Percentiles rank a stretch among this genome's conserved stretches.
These are phyloP conservation scores for Orchestia grillus DNA, from an alignment of 1,140 invertebrate species.

Conservation along the genomic window DNA sequence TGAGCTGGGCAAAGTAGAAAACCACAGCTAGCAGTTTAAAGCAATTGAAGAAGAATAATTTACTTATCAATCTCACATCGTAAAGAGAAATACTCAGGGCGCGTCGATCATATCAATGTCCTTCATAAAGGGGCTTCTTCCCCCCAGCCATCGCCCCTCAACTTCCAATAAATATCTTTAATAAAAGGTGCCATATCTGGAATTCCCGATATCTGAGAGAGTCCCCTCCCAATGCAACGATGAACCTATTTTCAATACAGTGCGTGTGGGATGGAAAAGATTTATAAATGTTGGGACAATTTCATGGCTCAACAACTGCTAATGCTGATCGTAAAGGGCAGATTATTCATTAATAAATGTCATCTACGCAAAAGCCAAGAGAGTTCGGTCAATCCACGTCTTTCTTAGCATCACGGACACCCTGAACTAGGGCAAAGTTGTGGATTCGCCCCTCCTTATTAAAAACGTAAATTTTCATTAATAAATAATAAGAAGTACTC, in stretches of 20 bases:
- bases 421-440: too few relatives aligned
- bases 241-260: background rate
- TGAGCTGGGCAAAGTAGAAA: background rate
- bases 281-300: background rate
- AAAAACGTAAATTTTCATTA: too few relatives aligned
- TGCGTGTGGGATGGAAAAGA: background rate
- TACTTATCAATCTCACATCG: background rate
- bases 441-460: background rate
- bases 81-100: background rate
- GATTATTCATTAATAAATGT: background rate
- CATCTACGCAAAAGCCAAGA: background rate
- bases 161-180: conserved; percentile 2
- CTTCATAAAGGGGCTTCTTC: background rate
- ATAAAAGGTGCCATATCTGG: background rate
- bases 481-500: too few relatives aligned
- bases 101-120: background rate
- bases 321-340: background rate
- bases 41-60: background rate
- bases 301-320: background rate
- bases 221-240: background rate
- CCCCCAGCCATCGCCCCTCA: background rate
- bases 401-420: background rate
- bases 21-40: background rate
- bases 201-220: background rate
- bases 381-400: background rate